These are phyloP conservation scores for Drosophila austrosaltans DNA, from an alignment of 2,888 invertebrate species.

Conservation along the genomic window DNA sequence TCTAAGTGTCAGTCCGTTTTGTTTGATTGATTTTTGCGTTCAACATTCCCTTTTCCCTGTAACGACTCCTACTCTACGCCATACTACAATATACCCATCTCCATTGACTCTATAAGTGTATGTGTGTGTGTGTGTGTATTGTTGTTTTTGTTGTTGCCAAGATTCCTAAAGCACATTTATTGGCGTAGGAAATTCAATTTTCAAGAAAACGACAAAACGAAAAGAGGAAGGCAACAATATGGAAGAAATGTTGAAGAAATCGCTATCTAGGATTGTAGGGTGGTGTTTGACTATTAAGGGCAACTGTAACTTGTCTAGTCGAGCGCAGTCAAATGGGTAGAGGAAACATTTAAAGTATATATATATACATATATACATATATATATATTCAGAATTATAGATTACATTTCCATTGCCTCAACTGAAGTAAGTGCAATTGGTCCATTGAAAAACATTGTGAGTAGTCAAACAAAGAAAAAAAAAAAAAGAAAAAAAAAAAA, in stretches of 20 bases:
- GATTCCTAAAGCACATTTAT: constrained; percentile 59
- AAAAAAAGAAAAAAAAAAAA: no score
- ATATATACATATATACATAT: neutral
- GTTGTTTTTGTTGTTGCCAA: constrained; percentile 9
- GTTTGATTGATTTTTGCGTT: constrained; percentile 69
- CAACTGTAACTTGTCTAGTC: constrained; percentile 5
- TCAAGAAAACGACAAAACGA: constrained; percentile 38
- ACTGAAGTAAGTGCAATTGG: neutral
- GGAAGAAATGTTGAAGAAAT: neutral
- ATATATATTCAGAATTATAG: neutral
- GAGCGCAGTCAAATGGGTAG: neutral
- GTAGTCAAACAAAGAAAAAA: no score
- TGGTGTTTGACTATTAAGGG: constrained; percentile 1
- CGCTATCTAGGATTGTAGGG: neutral
- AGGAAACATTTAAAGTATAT: constrained; percentile 1
- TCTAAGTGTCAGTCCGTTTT: constrained; percentile 76
- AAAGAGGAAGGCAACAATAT: constrained; percentile 11
- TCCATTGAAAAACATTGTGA: neutral
- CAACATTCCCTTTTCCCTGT: neutral
- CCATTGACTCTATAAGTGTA: neutral
- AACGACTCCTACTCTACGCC: neutral
- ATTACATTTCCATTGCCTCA: neutral
- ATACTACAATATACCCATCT: neutral
- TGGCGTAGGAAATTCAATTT: constrained; percentile 67
- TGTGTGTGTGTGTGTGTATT: neutral